Base-by-base conservation (phyloP, 2,888 invertebrate genomes). In the Carpatolechia fugitivella region DNA sequence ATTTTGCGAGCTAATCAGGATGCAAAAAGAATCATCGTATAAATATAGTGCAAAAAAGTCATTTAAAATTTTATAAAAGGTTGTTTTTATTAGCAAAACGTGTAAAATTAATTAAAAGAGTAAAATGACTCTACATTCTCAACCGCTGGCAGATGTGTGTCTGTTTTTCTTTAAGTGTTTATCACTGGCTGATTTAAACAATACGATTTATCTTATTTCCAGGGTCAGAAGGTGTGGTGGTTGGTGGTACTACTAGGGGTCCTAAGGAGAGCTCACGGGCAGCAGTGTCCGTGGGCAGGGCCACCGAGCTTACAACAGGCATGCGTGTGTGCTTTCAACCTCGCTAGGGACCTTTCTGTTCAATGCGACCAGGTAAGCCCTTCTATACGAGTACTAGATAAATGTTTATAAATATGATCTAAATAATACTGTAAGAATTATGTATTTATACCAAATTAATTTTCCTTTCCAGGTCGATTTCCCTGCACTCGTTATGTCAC, bases 221-320 rank as follows among this genome's bases (percentile, higher is more conserved):
- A 44, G 44, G 44, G 44, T 56, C 53, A 66, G 14, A 68, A 71
- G 56, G 63, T 60, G 55, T 80, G 77, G 78, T 60, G 78, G 62
- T 63, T 63, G 57, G 65, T 68, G 58, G 57, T 74, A 46, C 50
- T 80, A 55, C 58, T 78, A 51, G 57, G 71, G 52, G 59, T 70
- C 14, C 60, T 77, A 53, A 65, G 66, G 38, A 56, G 58, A 36
- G 72, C 88, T 16, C 78, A 82, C 50, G 94, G 93, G 18, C 95
- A 95, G 72, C 95, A 95, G 72, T 98, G 98, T 82, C 97, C 97
- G 0, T 97, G 97, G 97, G 94, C 95, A 68, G 91, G 92, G 57
- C 93, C 94, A 59, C 91, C 94, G 20, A 91, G 92, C 48, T 92
- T 98, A 58, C 96, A 96, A 73, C 92, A 95, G 49, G 93, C 96